These are phyloP conservation scores for Protosalanx chinensis DNA, from an alignment of 2,797 vertebrate species.

Conservation along the genomic window DNA sequence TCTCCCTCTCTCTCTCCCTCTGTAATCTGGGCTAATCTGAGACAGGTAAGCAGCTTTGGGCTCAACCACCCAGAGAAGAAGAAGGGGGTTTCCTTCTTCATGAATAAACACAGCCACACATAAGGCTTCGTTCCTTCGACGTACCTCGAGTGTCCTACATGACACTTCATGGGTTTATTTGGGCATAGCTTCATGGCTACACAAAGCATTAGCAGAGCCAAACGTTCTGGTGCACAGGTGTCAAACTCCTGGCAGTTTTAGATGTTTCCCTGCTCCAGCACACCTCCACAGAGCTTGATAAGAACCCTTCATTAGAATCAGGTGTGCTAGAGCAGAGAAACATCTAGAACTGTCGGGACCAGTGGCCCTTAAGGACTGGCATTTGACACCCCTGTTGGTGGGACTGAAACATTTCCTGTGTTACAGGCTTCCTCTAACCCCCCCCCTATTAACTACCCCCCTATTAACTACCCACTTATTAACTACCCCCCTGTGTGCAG, in stretches of 20 bases:
- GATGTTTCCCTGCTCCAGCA: too few species aligned
- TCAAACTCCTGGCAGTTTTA: too few species aligned
- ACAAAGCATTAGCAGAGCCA: not conserved
- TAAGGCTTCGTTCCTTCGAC: too few species aligned
- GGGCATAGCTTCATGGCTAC: too few species aligned
- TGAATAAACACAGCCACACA: conserved; percentile 31
- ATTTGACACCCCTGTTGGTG: not conserved
- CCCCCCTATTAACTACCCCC: not conserved
- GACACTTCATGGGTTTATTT: too few species aligned
- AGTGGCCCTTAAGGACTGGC: too few species aligned
- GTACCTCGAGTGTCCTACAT: too few species aligned
- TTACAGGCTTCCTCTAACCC: not conserved
- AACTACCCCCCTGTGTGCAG: conserved; percentile 14
- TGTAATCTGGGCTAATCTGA: conserved; percentile 74
- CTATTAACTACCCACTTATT: not conserved
- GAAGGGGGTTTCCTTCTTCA: conserved; percentile 38
- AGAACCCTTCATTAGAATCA: too few species aligned
- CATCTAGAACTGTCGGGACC: too few species aligned
- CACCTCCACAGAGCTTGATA: too few species aligned
- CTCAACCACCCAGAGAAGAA: conserved; percentile 53
- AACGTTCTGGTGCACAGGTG: not conserved
- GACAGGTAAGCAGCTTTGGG: conserved; percentile 72
- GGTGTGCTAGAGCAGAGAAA: too few species aligned
- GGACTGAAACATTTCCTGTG: not conserved
- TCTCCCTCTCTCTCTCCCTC: conserved; percentile 44